Base-by-base conservation (phyloP, 2,113 vertebrate genomes). In the Cyphomyrus plagiostoma region DNA sequence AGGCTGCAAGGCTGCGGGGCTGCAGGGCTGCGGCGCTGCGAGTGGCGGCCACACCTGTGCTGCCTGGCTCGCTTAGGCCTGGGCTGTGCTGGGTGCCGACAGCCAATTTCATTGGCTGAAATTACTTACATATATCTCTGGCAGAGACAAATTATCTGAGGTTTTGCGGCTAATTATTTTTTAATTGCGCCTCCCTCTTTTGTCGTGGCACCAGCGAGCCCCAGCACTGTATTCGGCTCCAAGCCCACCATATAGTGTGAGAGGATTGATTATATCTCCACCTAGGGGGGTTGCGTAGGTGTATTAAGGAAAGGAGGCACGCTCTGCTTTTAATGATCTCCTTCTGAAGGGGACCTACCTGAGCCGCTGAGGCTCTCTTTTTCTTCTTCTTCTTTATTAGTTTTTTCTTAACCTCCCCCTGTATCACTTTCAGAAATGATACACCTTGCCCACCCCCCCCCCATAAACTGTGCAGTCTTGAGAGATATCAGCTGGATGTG, bases 191-290 rank as follows among this genome's bases (percentile, higher is more conserved):
- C 92, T 91, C 89, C 89, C 93, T 91, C 91, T 92, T 91, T 92
- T 52, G 91, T 93, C 94, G 93, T 93, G 91, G 66, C 91, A 88
- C 95, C 90, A 90, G 87, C 82, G 7, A 91, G 49, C 88, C 91
- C 92, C 91, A 89, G 93, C 91, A 91, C 88, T 88, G 89, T 88
- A 91, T 87, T 90, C 89, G 93, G 93, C 87, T 93, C 94, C 94
- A 94, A 95, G 95, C 95, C 94, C 94, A 1, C 30, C 53, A 46
- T 13, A 62, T 88, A 30, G 13, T 88, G 35, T 21, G n/a, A 93
- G 95, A 93, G 93, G 91, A 93, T 95, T 95, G 95, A 95, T 96
- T 94, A 95, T 91, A 89, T 93, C 94, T 89, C 62, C n/a, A 42
- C 93, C 92, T 13, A 53, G 93, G 87, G 91, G 74, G 56, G 56